These are phyloP conservation scores for Scolopax mira DNA, from an alignment of 2,113 vertebrate species.

Conservation along the genomic window DNA sequence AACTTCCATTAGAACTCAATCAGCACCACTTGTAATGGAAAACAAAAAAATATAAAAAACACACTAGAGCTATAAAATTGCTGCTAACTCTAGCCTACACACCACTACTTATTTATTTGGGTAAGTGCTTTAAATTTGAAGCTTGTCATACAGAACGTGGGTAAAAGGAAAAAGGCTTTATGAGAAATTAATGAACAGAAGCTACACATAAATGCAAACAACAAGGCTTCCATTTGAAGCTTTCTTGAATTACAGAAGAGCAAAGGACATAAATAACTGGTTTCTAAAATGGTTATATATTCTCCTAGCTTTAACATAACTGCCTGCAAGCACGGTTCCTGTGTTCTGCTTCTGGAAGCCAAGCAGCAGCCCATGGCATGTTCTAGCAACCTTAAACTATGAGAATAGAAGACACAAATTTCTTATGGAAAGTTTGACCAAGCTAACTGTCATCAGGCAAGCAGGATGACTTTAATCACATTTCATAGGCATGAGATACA, in stretches of 20 bases:
- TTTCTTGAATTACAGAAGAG: background rate
- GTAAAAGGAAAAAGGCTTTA: background rate
- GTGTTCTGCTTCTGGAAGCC: background rate
- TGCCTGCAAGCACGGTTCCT: background rate
- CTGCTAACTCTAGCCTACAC: background rate
- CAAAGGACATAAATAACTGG: background rate
- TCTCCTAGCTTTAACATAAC: background rate
- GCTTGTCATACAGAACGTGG: background rate
- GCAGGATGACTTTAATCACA: background rate
- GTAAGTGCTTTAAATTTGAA: background rate
- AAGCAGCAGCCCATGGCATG: background rate
- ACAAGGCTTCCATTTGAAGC: background rate
- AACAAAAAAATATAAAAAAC: background rate
- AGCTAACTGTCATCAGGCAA: slow-evolving; percentile 27
- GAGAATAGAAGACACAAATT: background rate
- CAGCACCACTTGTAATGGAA: background rate
- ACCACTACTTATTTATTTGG: background rate
- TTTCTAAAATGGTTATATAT: background rate
- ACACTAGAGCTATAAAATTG: background rate
- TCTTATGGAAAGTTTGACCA: slow-evolving; percentile 40
- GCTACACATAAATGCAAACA: background rate
- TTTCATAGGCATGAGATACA: slow-evolving; percentile 15
- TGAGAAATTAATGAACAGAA: background rate
- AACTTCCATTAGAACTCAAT: background rate
- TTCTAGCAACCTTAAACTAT: background rate